Evolutionary conservation across 1,140 invertebrate genomes (phyloP), one percentile per base, ranked within the genome.

Genomic region (Ceratina japonica): DNA sequence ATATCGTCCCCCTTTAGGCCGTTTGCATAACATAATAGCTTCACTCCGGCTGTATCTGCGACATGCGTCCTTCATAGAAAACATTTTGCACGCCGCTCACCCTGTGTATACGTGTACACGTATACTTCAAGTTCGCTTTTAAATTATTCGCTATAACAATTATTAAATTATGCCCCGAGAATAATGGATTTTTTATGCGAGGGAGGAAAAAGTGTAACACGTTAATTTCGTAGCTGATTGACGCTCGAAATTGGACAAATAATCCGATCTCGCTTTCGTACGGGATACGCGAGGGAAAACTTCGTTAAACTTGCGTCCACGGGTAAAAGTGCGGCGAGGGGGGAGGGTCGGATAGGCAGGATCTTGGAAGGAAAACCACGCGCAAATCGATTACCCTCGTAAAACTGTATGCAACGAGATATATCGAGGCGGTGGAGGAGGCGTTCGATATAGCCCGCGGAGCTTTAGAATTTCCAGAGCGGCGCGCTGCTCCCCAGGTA

Each of bases 361-460:
- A 49, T 62, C 73, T 65, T 81, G 69, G 51, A 52, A 74, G 63
- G 83, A 75, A 75, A 77, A 56, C 37, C 62, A 58, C 72, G 62
- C 59, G 77, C 75, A 80, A 83, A 88, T 87, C 87, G 81, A 87
- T 88, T 82, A 76, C 65, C 58, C 77, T 81, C 77, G 69, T 86
- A 83, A 88, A 87, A 88, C 75, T 85, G 58, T 81, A 83, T 70
- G 49, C 51, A 64, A 79, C 66, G 65, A 56, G 79, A 58, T 71
- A 83, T 69, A 44, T 44, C 37, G 37, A 13, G 66, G 49, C 16
- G 65, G 37, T 44, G 37, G 37, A 44, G 37, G 37, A 44, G 37
- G 37, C 37, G 37, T 78, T 74, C 68, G 52, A 79, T 78, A 70
- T 71, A 78, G 52, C 44, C 27, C 20, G 44, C 51, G 24, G 61